Evolutionary conservation across 2,888 invertebrate species (phyloP), one percentile per base, ranked within the genome.

Genomic region (Syrphus vitripennis): DNA sequence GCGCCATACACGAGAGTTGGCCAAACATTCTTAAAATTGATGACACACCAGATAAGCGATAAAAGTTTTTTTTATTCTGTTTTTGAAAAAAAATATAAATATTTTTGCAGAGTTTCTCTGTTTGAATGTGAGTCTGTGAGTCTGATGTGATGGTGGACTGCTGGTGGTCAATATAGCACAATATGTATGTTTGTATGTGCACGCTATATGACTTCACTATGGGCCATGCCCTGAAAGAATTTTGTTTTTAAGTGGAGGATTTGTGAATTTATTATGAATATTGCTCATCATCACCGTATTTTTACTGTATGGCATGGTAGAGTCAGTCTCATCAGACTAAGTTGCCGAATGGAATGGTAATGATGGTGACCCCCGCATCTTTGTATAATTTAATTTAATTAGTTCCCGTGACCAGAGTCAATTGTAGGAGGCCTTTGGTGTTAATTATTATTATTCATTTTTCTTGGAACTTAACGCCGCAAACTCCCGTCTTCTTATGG

Each of bases 371-470:
- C 82, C 76, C 74, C 76, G 69, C 86, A 70, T 86, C 82, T 78
- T 86, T 72, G 84, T 77, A 72, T 74, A 77, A 82, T 82, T 82
- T 82, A 86, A 86, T 78, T 86, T 74, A 82, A 86, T 86, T 86
- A 86, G 77, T 71, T 86, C 63, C 86, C 77, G 74, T 86, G 82
- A 74, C 82, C 78, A 57, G 48, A 77, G 82, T 82, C 86, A 86
- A 86, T 86, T 86, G 77, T 79, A 67, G 70, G 74, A 65, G 77
- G 77, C 74, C 82, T 70, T 84, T 82, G 67, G 82, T 82, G 77
- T 86, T 86, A 82, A 86, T 84, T 84, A 81, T 84, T 81, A 86
- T 84, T 84, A 77, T 84, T 81, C 76, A 34, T 72, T 72, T 57
- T 75, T 70, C 71, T 76, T 69, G 65, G 45, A 67, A 74, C 37